Conservation (phyloP, 2,113 vertebrate species). For the Laticauda laticaudata region DNA sequence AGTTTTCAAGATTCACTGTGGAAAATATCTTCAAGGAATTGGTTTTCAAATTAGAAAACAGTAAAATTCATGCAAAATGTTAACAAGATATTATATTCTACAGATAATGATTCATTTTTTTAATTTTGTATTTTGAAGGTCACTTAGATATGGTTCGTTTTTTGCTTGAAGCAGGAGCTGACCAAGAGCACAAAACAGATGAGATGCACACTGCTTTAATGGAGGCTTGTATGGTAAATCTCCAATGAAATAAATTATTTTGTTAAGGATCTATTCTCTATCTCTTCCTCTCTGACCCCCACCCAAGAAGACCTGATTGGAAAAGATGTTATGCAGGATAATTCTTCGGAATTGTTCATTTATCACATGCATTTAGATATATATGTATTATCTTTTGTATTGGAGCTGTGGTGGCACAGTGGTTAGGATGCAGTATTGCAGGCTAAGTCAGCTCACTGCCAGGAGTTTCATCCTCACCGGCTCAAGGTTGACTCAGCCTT, state of each 20-base stretch:
- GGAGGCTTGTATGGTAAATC: slow-evolving; percentile 98
- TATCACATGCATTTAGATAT: background rate
- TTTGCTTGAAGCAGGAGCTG: slow-evolving; percentile 96
- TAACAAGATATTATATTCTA: background rate
- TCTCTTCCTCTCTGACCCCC: background rate
- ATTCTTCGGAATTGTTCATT: background rate
- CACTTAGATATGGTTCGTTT: slow-evolving; percentile 99
- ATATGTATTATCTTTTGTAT: background rate
- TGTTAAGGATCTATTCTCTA: background rate
- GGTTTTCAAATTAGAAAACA: background rate
- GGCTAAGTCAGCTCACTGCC: background rate
- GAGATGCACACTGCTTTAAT: slow-evolving; percentile 99
- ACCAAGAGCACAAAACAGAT: slow-evolving; percentile 98
- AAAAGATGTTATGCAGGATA: background rate
- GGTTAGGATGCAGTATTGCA: background rate
- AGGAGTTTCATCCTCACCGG: background rate
- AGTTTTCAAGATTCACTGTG: background rate
- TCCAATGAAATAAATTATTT: slow-evolving; percentile 15
- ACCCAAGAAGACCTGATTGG: background rate
- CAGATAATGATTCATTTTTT: slow-evolving; percentile 6
- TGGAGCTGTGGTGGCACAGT: background rate
- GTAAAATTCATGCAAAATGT: background rate
- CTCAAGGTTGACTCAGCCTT: background rate
- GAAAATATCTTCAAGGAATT: background rate
- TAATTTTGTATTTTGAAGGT: slow-evolving; percentile 75